phyloP scores from a whole-genome alignment of 2,113 vertebrate genomes.

The Otis tarda region DNA sequence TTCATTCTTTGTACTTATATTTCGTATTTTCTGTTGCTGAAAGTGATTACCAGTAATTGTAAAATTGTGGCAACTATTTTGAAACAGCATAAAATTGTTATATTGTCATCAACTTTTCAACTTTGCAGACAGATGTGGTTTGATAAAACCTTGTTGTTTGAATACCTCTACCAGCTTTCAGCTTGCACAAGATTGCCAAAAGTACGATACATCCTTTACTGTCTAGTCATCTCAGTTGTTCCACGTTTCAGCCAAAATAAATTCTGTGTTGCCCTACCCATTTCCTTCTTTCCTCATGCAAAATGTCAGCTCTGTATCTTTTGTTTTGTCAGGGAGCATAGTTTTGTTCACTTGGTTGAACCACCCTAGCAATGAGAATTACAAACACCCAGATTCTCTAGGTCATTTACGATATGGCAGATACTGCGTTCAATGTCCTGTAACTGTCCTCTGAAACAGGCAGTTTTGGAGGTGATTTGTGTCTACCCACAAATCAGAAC shows the following conservation, averaged over 20 bases:
- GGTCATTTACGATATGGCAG: background rate
- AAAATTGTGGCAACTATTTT: background rate
- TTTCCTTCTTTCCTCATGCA: background rate
- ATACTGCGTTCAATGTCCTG: accelerated
- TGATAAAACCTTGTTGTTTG: background rate
- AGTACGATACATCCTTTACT: background rate
- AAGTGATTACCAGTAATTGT: background rate
- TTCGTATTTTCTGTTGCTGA: background rate
- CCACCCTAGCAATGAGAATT: background rate
- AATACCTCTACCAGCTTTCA: background rate
- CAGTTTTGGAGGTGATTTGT: background rate
- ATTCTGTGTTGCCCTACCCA: background rate
- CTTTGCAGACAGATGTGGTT: constrained; percentile 14
- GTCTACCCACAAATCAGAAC: background rate
- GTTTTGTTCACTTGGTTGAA: background rate
- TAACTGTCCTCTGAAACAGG: background rate
- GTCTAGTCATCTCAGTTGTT: constrained; percentile 27
- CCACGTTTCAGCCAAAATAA: constrained; percentile 13
- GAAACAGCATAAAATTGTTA: background rate
- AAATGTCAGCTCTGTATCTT: background rate
- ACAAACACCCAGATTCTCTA: background rate
- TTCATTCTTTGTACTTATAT: background rate
- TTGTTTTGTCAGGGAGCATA: background rate
- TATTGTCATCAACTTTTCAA: background rate
- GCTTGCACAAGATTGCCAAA: background rate